These are phyloP conservation scores for Xylocampa areola DNA, from an alignment of 2,888 invertebrate genomes.

Conservation along the genomic window DNA sequence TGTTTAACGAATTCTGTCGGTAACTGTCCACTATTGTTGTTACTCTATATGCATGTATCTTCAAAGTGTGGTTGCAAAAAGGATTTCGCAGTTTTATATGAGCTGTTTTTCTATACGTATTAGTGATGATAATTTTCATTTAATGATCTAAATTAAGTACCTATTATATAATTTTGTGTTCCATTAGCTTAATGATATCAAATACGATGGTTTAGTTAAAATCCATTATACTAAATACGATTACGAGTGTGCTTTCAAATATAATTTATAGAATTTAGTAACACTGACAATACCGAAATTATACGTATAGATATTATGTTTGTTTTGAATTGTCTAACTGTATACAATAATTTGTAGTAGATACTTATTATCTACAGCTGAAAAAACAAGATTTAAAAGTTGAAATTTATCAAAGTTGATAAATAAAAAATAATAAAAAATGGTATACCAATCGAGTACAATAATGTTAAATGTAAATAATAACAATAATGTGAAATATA, in stretches of 20 bases:
- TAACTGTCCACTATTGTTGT: too few species aligned
- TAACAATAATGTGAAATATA: constrained; percentile 80
- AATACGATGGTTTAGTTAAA: background rate
- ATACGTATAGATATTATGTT: background rate
- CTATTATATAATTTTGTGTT: constrained; percentile 1
- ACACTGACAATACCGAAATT: background rate
- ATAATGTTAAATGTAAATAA: constrained; percentile 87
- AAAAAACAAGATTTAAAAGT: constrained; percentile 49
- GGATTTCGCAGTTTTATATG: too few species aligned
- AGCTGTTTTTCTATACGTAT: background rate
- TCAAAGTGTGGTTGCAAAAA: too few species aligned
- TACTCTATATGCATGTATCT: too few species aligned
- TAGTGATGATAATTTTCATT: background rate
- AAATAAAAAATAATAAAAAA: constrained; percentile 62
- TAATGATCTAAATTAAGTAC: constrained; percentile 12
- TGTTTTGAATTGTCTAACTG: background rate
- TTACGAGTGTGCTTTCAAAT: background rate
- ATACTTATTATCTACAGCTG: constrained; percentile 47
- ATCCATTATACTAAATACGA: background rate
- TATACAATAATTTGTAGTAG: background rate
- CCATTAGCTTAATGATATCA: constrained; percentile 13
- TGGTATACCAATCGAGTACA: constrained; percentile 88
- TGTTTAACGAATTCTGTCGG: too few species aligned
- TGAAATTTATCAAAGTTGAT: constrained; percentile 71
- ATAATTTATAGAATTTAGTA: constrained; percentile 1